Evolutionary conservation across 2,113 vertebrate genomes (phyloP).

Genomic region (Chitala chitala): DNA sequence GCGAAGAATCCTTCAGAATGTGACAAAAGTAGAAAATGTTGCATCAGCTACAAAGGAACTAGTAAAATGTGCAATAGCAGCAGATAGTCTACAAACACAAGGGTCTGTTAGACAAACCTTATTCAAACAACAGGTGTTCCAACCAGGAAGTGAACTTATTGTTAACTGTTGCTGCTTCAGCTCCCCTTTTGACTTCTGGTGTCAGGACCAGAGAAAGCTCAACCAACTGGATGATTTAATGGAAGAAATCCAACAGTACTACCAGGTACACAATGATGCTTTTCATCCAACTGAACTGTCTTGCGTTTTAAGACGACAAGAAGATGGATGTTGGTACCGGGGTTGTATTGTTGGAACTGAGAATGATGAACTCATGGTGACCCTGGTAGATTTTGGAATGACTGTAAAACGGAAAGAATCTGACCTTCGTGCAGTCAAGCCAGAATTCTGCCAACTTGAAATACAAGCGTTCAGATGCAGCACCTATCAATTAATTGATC

Average conservation of each 20-base stretch:
- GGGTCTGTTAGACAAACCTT: not conserved
- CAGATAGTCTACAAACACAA: not conserved
- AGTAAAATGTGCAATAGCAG: not conserved
- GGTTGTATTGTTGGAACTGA: conserved; percentile 55
- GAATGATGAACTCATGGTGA: conserved; percentile 42
- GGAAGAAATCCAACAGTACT: conserved; percentile 69
- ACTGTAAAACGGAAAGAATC: conserved; percentile 53
- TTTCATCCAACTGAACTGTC: conserved; percentile 58
- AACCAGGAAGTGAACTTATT: conserved; percentile 64
- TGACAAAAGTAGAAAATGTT: no score
- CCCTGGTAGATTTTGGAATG: conserved; percentile 76
- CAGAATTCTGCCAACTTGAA: conserved; percentile 66
- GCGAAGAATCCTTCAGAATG: not conserved
- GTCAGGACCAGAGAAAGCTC: conserved; percentile 62
- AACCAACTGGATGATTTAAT: conserved; percentile 67
- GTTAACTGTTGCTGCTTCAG: conserved; percentile 62
- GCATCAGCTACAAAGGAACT: not conserved
- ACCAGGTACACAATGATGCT: conserved; percentile 49
- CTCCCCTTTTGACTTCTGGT: conserved; percentile 78
- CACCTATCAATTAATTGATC: conserved; percentile 57
- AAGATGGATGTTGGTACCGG: conserved; percentile 74
- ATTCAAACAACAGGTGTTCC: conserved; percentile 59
- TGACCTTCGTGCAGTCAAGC: conserved; percentile 64
- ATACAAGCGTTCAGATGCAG: conserved; percentile 76
- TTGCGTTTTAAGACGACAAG: conserved; percentile 66